Conservation (phyloP, 2,888 invertebrate genomes). For the Melolontha melolontha region DNA sequence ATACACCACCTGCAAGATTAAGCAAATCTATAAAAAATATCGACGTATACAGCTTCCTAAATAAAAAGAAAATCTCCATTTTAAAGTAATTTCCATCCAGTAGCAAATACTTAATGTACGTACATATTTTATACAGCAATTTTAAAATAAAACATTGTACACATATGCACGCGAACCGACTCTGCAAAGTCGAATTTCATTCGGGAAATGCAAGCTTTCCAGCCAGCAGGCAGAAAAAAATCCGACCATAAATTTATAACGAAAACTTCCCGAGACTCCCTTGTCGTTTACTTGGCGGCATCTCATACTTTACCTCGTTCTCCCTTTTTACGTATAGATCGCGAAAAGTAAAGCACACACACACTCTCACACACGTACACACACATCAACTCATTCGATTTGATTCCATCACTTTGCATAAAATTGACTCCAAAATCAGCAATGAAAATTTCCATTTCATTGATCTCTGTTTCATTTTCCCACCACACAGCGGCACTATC, state of each 20-base stretch:
- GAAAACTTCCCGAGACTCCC: slow-evolving; percentile 7
- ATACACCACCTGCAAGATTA: too few relatives aligned
- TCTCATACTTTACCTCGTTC: slow-evolving; percentile 12
- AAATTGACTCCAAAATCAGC: slow-evolving; percentile 52
- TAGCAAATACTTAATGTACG: too few relatives aligned
- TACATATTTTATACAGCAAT: too few relatives aligned
- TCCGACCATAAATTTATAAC: slow-evolving; percentile 16
- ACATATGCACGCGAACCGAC: too few relatives aligned
- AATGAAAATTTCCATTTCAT: slow-evolving; percentile 47
- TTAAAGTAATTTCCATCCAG: too few relatives aligned
- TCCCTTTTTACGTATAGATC: slow-evolving; percentile 11
- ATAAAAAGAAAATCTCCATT: too few relatives aligned
- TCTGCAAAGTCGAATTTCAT: neutral
- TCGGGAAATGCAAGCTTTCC: neutral
- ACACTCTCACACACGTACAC: slow-evolving; percentile 6
- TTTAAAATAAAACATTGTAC: too few relatives aligned
- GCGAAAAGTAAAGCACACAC: slow-evolving; percentile 3
- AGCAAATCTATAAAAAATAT: too few relatives aligned
- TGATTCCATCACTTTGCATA: slow-evolving; percentile 52
- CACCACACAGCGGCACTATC: neutral
- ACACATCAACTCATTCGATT: slow-evolving; percentile 47
- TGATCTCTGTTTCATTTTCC: slow-evolving; percentile 38
- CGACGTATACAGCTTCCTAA: too few relatives aligned
- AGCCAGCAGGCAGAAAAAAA: slow-evolving; percentile 3
- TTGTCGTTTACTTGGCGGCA: slow-evolving; percentile 7